Evolutionary conservation across 2,113 vertebrate species (phyloP).

Genomic region (Bos javanicus): DNA sequence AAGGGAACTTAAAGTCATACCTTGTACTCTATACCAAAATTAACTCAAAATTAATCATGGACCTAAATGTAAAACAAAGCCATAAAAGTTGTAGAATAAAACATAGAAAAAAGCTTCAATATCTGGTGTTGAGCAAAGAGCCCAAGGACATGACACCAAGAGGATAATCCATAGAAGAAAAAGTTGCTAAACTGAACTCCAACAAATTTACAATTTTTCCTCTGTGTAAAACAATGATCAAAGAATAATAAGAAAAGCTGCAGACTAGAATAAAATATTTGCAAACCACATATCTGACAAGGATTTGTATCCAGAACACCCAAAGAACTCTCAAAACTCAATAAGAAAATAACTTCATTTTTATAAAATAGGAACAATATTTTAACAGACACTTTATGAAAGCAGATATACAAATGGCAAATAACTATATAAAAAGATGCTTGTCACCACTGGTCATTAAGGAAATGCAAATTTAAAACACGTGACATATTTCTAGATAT

Average conservation of each 20-base stretch:
- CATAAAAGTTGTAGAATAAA: neutral
- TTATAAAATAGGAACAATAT: neutral
- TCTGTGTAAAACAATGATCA: neutral
- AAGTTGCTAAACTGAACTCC: neutral
- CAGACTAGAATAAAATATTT: neutral
- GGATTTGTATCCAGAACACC: neutral
- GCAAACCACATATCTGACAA: neutral
- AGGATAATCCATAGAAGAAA: neutral
- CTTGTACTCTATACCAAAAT: neutral
- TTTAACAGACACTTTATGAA: neutral
- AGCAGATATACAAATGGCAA: neutral
- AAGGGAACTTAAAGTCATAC: neutral
- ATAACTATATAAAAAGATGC: neutral
- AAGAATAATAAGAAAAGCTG: neutral
- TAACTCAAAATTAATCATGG: neutral
- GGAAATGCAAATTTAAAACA: neutral
- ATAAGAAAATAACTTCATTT: neutral
- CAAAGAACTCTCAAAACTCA: neutral
- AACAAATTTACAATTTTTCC: neutral
- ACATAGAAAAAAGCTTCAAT: neutral
- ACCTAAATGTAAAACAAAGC: neutral
- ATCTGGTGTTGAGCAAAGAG: neutral
- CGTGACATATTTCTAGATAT: neutral
- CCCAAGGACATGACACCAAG: neutral
- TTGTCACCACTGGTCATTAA: neutral